Base-by-base conservation (phyloP, 2,888 invertebrate species). In the Chaetogeoica ovagalla region DNA sequence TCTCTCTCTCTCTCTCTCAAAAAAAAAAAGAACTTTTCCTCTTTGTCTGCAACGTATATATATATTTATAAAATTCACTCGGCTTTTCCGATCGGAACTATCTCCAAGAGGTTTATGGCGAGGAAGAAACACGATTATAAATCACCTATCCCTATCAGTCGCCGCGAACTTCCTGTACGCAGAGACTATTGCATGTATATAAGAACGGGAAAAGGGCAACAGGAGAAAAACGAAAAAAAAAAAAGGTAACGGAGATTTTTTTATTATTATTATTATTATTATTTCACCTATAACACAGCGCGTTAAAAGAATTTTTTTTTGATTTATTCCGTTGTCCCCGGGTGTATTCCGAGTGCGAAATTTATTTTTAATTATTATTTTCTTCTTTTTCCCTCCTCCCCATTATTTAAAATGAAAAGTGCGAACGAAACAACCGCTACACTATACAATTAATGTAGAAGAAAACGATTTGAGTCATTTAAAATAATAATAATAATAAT, bases 101-200 rank as follows among this genome's bases (percentile, higher is more conserved):
- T 79, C 52, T 79, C 55, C 62, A 63, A 70, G 77, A 70, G 70
- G 77, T 79, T 63, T 70, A 79, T 43, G 77, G 70, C 21, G 55
- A 70, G 70, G 70, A 79, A 70, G 77, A 55, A 79, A 62, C 70
- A 70, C 39, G 77, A 70, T 79, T 79, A 70, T 79, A 79, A 79
- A 79, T 79, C 77, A 79, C 77, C 70, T 79, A 77, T 77, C 77
- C 23, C 77, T 77, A 79, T 79, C 77, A 79, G 77, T 79, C 77
- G 62, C 37, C 62, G 19, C 62, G 11, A 69, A 71, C 70, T 70
- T 79, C 77, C 77, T 52, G 77, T 70, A 63, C 62, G 30, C 30
- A 30, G 30, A 62, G 30, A 62, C 37, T 55, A 6, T 8, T 0
- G 19, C 19, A 6, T 13, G 48, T 37, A 43, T 37, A 60, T 17